A percentile compares a stretch with the other conserved stretches of the same genome.
These are phyloP conservation scores for Oceanodroma tethys DNA, from an alignment of 2,113 vertebrate species.

Conservation along the genomic window DNA sequence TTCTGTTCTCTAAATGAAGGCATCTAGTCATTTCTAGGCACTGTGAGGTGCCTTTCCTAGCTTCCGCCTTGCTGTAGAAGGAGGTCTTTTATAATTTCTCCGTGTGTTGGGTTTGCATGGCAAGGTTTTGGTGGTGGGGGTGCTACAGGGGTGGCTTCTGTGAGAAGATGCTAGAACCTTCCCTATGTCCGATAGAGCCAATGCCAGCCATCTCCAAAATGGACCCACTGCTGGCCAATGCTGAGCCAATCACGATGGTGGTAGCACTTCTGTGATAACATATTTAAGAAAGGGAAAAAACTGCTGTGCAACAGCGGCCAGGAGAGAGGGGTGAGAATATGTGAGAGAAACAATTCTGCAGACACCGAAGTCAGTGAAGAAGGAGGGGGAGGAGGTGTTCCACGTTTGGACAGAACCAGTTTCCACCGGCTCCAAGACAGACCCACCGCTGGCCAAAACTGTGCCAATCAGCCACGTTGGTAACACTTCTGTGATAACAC, in stretches of 20 bases:
- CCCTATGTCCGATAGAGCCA: neutral
- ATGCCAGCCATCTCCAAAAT: too few species aligned
- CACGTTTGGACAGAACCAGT: too few species aligned
- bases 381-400: neutral
- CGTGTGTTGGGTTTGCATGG: neutral
- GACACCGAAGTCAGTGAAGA: neutral
- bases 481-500: neutral
- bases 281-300: neutral
- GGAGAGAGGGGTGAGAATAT: neutral
- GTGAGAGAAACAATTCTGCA: neutral
- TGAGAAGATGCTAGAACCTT: neutral
- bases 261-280: neutral
- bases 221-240: neutral
- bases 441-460: neutral
- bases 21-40: neutral
- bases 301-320: neutral
- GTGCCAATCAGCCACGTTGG: neutral
- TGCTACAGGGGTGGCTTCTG: too few species aligned
- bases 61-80: neutral
- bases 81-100: neutral
- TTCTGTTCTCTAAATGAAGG: neutral
- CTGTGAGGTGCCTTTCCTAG: neutral
- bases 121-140: neutral
- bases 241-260: neutral
- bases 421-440: too few species aligned